Conservation (phyloP, 2,888 invertebrate genomes). For the Diaphora mendica region DNA sequence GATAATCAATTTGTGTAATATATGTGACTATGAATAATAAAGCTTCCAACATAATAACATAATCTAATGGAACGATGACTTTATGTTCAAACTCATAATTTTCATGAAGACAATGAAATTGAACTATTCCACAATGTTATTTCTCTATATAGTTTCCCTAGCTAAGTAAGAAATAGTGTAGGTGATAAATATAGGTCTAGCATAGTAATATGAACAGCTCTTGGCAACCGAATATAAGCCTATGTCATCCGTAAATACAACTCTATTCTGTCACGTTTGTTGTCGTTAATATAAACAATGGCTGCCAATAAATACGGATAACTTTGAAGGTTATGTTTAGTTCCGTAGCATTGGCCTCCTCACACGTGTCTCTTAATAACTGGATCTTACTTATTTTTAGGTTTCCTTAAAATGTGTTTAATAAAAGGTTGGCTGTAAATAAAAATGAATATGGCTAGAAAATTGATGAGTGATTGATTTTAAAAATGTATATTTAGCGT, state of each 20-base stretch:
- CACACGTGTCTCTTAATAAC: neutral
- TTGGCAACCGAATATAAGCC: neutral
- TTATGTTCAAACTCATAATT: neutral
- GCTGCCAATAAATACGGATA: slow-evolving; percentile 3
- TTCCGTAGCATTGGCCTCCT: neutral
- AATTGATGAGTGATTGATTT: neutral
- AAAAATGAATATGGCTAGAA: neutral
- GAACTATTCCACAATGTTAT: neutral
- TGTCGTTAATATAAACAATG: neutral
- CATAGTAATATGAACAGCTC: neutral
- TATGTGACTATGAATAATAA: neutral
- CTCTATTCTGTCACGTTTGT: neutral
- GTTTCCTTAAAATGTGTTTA: neutral
- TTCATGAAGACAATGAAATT: neutral
- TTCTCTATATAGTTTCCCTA: neutral
- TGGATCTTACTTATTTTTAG: neutral
- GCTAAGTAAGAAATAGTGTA: neutral
- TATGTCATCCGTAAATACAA: neutral
- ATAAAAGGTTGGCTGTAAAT: neutral
- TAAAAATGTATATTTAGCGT: neutral
- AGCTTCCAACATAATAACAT: neutral
- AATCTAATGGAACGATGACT: neutral
- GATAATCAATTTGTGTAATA: too few relatives aligned
- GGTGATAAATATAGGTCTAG: neutral
- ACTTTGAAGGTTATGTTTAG: neutral